Conservation (phyloP, 2,113 vertebrate genomes). For the Barbus barbus region DNA sequence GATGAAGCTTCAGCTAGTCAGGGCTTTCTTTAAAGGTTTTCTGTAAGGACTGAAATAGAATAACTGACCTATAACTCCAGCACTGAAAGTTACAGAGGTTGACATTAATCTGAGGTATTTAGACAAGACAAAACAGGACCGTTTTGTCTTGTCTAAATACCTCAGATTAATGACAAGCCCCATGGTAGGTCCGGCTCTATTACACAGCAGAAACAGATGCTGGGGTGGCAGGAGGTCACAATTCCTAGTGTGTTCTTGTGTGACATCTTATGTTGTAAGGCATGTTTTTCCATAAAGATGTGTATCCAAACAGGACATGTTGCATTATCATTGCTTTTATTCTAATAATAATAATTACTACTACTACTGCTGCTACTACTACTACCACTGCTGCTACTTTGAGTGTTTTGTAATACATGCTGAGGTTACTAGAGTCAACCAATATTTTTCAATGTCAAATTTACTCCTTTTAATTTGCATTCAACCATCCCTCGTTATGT, state of each 20-base stretch:
- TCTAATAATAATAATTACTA: not conserved
- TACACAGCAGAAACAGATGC: slow-evolving; percentile 51
- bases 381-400: too few relatives aligned
- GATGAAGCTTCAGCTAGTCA: slow-evolving; percentile 72
- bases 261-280: not conserved
- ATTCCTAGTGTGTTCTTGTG: not conserved
- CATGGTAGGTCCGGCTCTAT: slow-evolving; percentile 40
- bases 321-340: not conserved
- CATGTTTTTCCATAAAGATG: not conserved
- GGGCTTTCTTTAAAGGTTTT: slow-evolving; percentile 66
- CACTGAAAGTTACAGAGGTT: slow-evolving; percentile 53
- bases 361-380: not conserved
- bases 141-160: slow-evolving; percentile 59
- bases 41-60: slow-evolving; percentile 18
- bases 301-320: not conserved
- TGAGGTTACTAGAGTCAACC: not conserved
- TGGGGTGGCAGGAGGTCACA: slow-evolving; percentile 25
- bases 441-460: not conserved
- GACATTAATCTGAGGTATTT: slow-evolving; percentile 68
- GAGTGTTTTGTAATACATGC: not conserved
- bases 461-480: not conserved
- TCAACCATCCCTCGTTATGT: not conserved
- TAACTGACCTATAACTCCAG: slow-evolving; percentile 11
- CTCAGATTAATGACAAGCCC: slow-evolving; percentile 67
- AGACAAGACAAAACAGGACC: slow-evolving; percentile 54